phyloP scores from a whole-genome alignment of 2,113 vertebrate species.

The Xenopus laevis region DNA sequence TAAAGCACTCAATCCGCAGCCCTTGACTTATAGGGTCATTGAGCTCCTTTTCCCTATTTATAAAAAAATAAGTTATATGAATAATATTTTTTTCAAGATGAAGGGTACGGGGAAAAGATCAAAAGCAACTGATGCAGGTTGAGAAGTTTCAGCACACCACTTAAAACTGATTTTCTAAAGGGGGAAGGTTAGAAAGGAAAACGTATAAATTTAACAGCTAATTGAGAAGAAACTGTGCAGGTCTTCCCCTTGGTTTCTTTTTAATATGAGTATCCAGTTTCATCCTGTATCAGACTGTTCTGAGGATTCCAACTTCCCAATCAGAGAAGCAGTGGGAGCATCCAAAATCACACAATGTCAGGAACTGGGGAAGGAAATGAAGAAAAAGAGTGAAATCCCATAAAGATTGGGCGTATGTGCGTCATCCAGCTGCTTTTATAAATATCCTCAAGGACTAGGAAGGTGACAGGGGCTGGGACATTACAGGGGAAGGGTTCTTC shows the following conservation, averaged over 20 bases:
- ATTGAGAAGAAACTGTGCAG: neutral
- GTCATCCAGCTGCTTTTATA: conserved; percentile 1
- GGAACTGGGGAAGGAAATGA: conserved; percentile 39
- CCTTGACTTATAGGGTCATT: too few species aligned
- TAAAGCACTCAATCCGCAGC: too few species aligned
- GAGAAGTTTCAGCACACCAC: too few species aligned
- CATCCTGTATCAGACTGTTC: conserved; percentile 37
- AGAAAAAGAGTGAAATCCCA: neutral
- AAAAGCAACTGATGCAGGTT: too few species aligned
- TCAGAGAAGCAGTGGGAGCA: rapidly evolving
- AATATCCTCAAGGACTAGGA: neutral
- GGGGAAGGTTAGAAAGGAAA: too few species aligned
- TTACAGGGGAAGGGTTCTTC: neutral
- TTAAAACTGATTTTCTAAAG: neutral
- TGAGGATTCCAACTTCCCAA: neutral
- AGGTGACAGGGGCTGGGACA: neutral
- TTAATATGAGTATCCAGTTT: conserved; percentile 20
- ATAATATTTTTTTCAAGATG: too few species aligned
- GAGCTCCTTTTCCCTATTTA: too few species aligned
- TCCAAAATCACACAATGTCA: conserved; percentile 29
- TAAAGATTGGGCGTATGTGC: neutral
- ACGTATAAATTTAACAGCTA: neutral
- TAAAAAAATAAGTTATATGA: too few species aligned
- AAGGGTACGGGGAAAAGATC: too few species aligned
- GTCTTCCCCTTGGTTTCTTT: neutral